phyloP scores from a whole-genome alignment of 2,113 vertebrate genomes.

The Nipponia nippon region DNA sequence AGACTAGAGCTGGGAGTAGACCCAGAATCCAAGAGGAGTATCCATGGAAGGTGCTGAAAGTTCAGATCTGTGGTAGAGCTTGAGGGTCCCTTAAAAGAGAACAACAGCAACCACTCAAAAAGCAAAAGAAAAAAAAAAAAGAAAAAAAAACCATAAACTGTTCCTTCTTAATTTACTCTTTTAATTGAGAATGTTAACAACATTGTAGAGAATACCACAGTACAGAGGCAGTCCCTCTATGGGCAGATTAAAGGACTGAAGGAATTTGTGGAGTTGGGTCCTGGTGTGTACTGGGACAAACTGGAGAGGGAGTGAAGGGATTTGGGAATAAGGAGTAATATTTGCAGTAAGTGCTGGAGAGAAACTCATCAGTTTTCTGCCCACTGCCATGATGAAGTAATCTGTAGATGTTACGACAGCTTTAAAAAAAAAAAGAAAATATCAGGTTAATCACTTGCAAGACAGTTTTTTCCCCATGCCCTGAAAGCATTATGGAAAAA shows the following conservation, averaged over 20 bases:
- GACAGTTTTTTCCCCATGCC: background rate
- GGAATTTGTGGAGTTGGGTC: background rate
- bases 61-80: background rate
- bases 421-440: background rate
- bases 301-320: rapidly evolving
- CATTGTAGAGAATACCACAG: background rate
- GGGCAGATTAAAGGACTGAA: background rate
- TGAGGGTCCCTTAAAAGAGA: background rate
- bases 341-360: background rate
- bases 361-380: background rate
- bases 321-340: background rate
- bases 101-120: background rate
- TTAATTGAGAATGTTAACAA: background rate
- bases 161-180: background rate
- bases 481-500: background rate
- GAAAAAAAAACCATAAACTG: background rate
- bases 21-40: background rate
- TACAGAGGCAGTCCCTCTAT: background rate
- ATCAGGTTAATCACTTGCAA: background rate
- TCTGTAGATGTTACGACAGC: background rate
- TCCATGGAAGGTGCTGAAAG: background rate
- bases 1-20: background rate
- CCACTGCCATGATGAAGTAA: background rate
- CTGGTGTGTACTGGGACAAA: background rate
- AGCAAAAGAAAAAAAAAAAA: background rate